phyloP scores from a whole-genome alignment of 2,113 vertebrate species.

The Cyprinus carpio region DNA sequence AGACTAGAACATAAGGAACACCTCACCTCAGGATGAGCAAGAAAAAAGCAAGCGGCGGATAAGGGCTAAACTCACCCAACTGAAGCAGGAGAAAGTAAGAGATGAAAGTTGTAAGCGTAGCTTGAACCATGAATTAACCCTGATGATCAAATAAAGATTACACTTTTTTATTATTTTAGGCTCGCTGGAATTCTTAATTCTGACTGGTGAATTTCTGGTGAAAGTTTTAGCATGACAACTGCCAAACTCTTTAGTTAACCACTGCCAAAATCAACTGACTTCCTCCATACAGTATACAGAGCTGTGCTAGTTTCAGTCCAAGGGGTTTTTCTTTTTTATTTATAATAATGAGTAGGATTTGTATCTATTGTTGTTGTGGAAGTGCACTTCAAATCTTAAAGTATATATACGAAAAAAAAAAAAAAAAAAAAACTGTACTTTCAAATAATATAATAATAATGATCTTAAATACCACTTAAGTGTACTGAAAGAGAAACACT shows the following conservation, averaged over 20 bases:
- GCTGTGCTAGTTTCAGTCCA: neutral
- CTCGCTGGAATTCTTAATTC: neutral
- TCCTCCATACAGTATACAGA: neutral
- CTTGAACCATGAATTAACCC: neutral
- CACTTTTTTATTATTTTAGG: neutral
- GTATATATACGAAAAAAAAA: no score
- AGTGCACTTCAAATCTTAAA: neutral
- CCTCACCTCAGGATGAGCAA: constrained; percentile 42
- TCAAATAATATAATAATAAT: no score
- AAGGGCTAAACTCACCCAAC: constrained; percentile 36
- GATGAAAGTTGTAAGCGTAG: neutral
- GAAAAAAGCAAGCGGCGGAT: constrained; percentile 4
- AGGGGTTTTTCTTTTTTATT: neutral
- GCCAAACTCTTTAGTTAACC: neutral
- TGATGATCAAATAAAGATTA: neutral
- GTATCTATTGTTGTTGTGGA: no score
- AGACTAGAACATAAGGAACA: constrained; percentile 28
- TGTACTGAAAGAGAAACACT: no score
- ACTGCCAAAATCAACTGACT: neutral
- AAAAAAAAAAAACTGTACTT: no score
- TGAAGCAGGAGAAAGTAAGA: neutral
- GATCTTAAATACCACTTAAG: no score
- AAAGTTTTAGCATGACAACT: neutral
- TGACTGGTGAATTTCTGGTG: neutral
- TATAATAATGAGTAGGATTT: no score